Evolutionary conservation across 1,140 invertebrate species (phyloP).

Genomic region (Drosophila baimaii): DNA sequence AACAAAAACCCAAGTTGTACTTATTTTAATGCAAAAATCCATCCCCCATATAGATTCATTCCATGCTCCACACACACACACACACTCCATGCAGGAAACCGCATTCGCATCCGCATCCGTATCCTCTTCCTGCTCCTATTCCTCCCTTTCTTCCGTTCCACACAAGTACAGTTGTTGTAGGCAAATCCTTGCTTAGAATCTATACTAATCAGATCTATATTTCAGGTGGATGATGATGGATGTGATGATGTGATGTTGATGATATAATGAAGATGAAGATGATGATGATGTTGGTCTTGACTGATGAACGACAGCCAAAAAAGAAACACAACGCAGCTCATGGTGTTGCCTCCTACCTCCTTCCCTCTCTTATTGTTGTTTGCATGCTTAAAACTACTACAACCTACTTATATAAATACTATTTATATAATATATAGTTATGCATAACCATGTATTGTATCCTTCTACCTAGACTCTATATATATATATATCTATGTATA

Average conservation of each 20-base stretch:
- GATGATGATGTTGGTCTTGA: slow-evolving; percentile 53
- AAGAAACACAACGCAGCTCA: slow-evolving; percentile 38
- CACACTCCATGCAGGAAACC: slow-evolving; percentile 18
- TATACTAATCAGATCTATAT: slow-evolving; percentile 81
- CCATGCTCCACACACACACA: not conserved
- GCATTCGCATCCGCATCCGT: slow-evolving; percentile 3
- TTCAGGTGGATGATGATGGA: slow-evolving; percentile 72
- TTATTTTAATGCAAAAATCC: slow-evolving; percentile 58
- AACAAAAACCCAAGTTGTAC: slow-evolving; percentile 72
- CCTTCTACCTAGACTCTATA: slow-evolving; percentile 46
- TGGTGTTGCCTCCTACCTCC: slow-evolving; percentile 62
- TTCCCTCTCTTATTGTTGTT: slow-evolving; percentile 75
- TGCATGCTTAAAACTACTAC: slow-evolving; percentile 79
- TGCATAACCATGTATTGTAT: slow-evolving; percentile 65
- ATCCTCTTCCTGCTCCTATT: not conserved
- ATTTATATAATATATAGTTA: slow-evolving; percentile 57
- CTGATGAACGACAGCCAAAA: slow-evolving; percentile 53
- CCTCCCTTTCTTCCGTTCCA: not conserved
- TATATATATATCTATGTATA: slow-evolving; percentile 41
- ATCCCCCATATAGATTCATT: slow-evolving; percentile 21
- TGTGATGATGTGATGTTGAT: slow-evolving; percentile 61
- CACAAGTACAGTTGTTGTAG: slow-evolving; percentile 13
- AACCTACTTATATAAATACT: slow-evolving; percentile 50
- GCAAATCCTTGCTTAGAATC: slow-evolving; percentile 50
- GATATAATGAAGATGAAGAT: slow-evolving; percentile 46